Conservation (phyloP, 64 coral and sea anemone species). For the Montipora sp. region DNA sequence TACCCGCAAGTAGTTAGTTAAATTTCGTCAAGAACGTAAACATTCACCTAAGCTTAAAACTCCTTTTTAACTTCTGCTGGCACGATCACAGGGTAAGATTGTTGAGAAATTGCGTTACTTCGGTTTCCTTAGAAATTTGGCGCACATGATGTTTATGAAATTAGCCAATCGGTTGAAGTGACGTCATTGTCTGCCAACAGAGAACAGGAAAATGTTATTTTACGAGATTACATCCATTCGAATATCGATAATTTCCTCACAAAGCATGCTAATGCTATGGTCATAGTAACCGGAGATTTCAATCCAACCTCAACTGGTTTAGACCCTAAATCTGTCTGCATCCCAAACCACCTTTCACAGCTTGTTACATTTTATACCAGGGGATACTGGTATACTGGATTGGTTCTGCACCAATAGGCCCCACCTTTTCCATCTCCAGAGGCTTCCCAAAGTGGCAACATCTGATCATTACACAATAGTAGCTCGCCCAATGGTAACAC, state of each 20-base stretch:
- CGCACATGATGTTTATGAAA: no score
- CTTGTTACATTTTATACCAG: slow-evolving; percentile 40
- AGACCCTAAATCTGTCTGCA: slow-evolving; percentile 35
- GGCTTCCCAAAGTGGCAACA: slow-evolving; percentile 37
- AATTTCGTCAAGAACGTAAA: no score
- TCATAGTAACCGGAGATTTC: slow-evolving; percentile 41
- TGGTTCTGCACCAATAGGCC: slow-evolving; percentile 57
- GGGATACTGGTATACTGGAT: slow-evolving; percentile 52
- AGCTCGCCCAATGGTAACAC: no score
- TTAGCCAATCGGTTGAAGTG: no score
- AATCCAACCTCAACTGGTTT: slow-evolving; percentile 57
- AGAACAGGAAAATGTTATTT: slow-evolving; percentile 22
- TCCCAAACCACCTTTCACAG: slow-evolving; percentile 58
- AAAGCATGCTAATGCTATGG: slow-evolving; percentile 39
- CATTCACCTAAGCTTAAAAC: no score
- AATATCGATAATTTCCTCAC: not conserved
- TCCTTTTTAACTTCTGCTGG: no score
- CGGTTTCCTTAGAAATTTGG: no score
- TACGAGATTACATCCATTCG: slow-evolving; percentile 37
- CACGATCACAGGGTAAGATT: no score
- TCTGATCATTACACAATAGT: slow-evolving; percentile 17
- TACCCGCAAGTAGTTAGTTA: no score
- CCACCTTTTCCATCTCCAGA: slow-evolving; percentile 23
- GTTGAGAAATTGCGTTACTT: no score
- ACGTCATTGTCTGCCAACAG: not conserved